These are phyloP conservation scores for Siderastrea radians DNA, from an alignment of 92 coral and sea anemone species.

Conservation along the genomic window DNA sequence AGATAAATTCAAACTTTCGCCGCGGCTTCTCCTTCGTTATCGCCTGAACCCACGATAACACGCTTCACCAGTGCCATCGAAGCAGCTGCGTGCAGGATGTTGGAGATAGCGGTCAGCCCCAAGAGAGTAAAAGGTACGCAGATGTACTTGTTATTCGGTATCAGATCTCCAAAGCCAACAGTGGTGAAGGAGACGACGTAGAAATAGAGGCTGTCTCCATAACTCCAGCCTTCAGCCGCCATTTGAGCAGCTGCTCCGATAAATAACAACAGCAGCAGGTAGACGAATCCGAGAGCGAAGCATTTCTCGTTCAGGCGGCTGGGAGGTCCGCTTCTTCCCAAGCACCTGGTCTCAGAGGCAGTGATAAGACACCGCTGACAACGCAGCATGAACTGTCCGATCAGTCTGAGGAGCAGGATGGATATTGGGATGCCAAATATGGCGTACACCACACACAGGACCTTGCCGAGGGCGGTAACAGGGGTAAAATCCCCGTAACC, in stretches of 20 bases:
- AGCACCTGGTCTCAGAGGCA: slow-evolving; percentile 8
- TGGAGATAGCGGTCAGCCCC: slow-evolving; percentile 36
- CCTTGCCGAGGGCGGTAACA: slow-evolving; percentile 22
- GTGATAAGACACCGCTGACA: slow-evolving; percentile 28
- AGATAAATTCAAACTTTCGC: slow-evolving; percentile 8
- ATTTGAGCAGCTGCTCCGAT: slow-evolving; percentile 11
- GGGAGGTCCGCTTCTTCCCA: slow-evolving; percentile 13
- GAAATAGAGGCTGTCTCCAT: slow-evolving; percentile 19
- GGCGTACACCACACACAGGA: slow-evolving; percentile 26
- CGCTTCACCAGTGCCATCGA: slow-evolving; percentile 36
- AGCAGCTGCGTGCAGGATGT: slow-evolving; percentile 30
- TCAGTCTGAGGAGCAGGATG: slow-evolving; percentile 23
- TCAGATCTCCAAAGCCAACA: slow-evolving; percentile 27
- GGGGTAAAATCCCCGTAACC: slow-evolving; percentile 39
- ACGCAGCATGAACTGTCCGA: slow-evolving; percentile 49
- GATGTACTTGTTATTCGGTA: slow-evolving; percentile 19
- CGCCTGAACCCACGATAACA: not conserved
- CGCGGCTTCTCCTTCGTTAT: not conserved
- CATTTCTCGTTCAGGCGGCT: slow-evolving; percentile 36
- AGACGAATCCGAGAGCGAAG: slow-evolving; percentile 9
- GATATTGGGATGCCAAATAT: slow-evolving; percentile 28
- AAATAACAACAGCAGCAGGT: slow-evolving; percentile 1
- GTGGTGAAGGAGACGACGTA: slow-evolving; percentile 18
- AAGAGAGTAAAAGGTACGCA: slow-evolving; percentile 8
- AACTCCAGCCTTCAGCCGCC: slow-evolving; percentile 36